Evolutionary conservation across 2,113 vertebrate genomes (phyloP), one percentile per base, ranked within the genome.

Genomic region (Macquaria australasica): DNA sequence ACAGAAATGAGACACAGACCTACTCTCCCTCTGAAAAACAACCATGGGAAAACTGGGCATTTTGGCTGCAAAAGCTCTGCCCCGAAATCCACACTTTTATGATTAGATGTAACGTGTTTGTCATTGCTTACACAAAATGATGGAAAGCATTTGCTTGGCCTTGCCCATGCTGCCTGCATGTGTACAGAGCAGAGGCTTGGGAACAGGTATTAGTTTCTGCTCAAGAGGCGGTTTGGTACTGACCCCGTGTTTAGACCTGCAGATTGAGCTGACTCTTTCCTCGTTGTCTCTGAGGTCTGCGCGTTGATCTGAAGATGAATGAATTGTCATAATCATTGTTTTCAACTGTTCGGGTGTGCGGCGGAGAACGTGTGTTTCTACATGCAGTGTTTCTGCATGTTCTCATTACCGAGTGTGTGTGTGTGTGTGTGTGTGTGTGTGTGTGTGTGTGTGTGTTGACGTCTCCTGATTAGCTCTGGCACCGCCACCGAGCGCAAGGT

Each of bases 71-170:
- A 37, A 59, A 53, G 64, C n/a, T 72, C 51, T 50, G 76, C 68
- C 51, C 43, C 25, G 43, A 84, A 87, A 76, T 81, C 56, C 83
- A 82, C 45, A 75, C 82, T 78, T 81, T 56, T 75, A 67, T 92
- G 90, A 91, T 91, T 80, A 83, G 48, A 89, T 37, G 70, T 70
- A 87, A 91, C 81, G 28, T 92, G 91, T 93, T 94, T 83, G 89
- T 88, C 84, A 41, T 67, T 83, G 89, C 84, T 84, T 88, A 94
- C 92, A 90, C 85, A 92, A 85, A 89, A 83, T 71, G 87, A 79
- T 87, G 86, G 87, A 83, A 89, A 84, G 82, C 86, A 89, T 92
- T 76, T 75, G 81, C 50, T 74, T 4, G 77, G 80, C 82, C 86
- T 82, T 56, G 77, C 41, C 62, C 73, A 6, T 63, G 79, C 55